Base-by-base conservation (phyloP, 2,888 invertebrate genomes). In the Lordiphosa andalusiaca region DNA sequence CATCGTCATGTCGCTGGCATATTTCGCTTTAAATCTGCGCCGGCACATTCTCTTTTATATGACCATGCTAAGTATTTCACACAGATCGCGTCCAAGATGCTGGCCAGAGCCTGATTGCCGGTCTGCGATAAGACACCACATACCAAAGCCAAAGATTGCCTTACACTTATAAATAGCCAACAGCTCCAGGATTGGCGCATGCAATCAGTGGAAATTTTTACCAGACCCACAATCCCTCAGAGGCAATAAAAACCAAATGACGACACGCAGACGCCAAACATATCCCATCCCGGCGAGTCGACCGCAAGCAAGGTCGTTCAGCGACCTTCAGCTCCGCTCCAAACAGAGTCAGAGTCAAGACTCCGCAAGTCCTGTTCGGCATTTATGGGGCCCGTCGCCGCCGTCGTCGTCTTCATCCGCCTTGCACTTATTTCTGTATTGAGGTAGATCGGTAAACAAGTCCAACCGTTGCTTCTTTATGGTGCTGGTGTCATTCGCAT, bases 271-370 rank as follows among this genome's bases (percentile, higher is more conserved):
- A 84, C 80, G 76, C 80, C 80, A 80, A 80, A 76, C 47, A 65
- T 51, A 56, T 35, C n/a, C 23, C 42, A 46, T 61, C 21, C 47
- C 19, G 36, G 41, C 47, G 21, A 57, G 63, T 55, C 72, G 82
- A 71, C 85, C 77, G 77, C 75, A 83, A 78, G 86, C 87, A 87
- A 87, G 87, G 87, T 68, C 88, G 86, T 86, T 76, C 73, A 72
- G 76, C 77, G 87, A 87, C 87, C 87, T 87, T 87, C 81, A 70
- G 67, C 59, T 65, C 42, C 39, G 25, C 10, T 42, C 51, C 33
- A 53, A 19, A 47, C 33, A 50, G 47, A 42, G 38, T 54, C 51
- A 51, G 52, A 48, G 16, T 16, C 39, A 49, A 38, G 30, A 30
- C 30, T 30, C 49, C 25, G n/a, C 50, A 33, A 33, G 39, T 39